Conservation (phyloP, 2,888 invertebrate species). For the Scaptomyza parva region DNA sequence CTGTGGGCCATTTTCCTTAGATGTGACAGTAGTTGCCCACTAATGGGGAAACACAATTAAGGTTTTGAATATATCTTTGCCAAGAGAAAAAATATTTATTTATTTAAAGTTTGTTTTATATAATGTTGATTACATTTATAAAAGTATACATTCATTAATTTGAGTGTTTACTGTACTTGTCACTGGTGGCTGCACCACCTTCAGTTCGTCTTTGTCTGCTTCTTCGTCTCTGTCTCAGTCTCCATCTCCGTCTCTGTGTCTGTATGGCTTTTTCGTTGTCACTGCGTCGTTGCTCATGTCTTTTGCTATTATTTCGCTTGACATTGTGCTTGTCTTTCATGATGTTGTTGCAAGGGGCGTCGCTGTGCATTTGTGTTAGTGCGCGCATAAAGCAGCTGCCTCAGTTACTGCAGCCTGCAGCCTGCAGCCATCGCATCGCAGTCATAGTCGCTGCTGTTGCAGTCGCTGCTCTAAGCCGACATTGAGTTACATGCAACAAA, state of each 20-base stretch:
- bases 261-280: constrained; percentile 2
- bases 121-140: background rate
- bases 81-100: background rate
- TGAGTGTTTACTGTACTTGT: constrained; percentile 5
- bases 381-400: constrained; percentile 72
- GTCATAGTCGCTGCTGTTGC: constrained; percentile 23
- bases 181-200: constrained; percentile 16
- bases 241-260: background rate
- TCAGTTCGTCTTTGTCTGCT: constrained; percentile 8
- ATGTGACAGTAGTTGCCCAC: constrained; percentile 5
- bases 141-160: background rate
- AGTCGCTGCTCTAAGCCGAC: constrained; percentile 64
- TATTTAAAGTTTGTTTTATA: background rate
- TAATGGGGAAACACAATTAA: background rate
- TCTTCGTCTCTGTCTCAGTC: background rate
- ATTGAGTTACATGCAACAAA: constrained; percentile 78
- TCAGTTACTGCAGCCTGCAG: constrained; percentile 39
- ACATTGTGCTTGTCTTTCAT: constrained; percentile 75
- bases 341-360: constrained; percentile 61
- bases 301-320: constrained; percentile 74
- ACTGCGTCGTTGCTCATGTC: constrained; percentile 57
- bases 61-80: no score
- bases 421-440: no score
- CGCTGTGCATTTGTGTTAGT: constrained; percentile 71
- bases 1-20: constrained; percentile 69